phyloP scores from a whole-genome alignment of 2,888 invertebrate genomes.

The Norana najaformis region DNA sequence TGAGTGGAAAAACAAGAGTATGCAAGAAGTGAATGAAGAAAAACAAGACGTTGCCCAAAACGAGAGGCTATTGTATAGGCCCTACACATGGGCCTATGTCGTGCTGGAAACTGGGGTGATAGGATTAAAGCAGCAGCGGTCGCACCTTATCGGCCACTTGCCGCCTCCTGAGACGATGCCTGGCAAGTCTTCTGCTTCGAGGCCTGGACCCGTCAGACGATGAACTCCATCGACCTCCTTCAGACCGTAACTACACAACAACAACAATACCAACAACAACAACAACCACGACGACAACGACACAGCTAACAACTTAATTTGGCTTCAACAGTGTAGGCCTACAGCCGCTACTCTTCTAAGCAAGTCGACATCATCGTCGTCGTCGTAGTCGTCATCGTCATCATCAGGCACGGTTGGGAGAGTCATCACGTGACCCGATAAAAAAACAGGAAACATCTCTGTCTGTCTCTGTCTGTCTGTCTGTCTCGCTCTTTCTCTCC shows the following conservation, averaged over 20 bases:
- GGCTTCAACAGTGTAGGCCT: no score
- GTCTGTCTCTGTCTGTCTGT: neutral
- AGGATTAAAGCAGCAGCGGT: no score
- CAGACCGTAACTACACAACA: conserved; percentile 57
- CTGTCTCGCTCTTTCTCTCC: neutral
- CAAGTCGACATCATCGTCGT: no score
- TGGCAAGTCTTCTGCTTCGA: conserved; percentile 52
- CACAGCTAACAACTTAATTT: neutral
- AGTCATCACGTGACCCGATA: neutral
- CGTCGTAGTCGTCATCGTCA: no score
- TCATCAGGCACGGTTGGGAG: neutral
- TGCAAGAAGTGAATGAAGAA: no score
- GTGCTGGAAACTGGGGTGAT: no score
- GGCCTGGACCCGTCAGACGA: conserved; percentile 58
- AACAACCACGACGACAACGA: neutral
- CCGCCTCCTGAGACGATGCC: conserved; percentile 62
- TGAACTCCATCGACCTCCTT: conserved; percentile 56
- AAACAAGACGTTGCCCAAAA: no score
- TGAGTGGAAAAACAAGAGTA: no score
- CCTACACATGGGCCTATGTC: no score
- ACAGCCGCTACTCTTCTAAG: no score
- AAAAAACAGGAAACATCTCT: neutral
- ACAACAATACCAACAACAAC: neutral
- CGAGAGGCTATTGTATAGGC: no score
- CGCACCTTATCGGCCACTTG: conserved; percentile 59